Evolutionary conservation across 1,140 invertebrate genomes (phyloP).

Genomic region (Venustaconcha ellipsiformis): DNA sequence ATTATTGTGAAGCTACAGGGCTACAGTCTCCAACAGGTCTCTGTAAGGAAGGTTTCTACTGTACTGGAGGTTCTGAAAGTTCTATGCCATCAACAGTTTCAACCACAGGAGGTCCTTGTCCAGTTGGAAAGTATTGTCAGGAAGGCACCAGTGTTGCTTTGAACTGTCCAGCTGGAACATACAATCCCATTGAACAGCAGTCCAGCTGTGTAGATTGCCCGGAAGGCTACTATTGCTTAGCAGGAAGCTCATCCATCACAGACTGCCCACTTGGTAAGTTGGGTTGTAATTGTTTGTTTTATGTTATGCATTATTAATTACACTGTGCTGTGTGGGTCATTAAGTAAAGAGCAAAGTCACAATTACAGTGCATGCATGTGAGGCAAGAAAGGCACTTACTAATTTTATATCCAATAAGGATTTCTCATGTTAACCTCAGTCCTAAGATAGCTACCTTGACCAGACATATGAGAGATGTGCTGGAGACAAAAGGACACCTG

Average conservation of each 20-base stretch:
- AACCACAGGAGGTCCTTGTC: constrained; percentile 59
- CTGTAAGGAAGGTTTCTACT: constrained; percentile 61
- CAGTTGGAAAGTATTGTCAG: constrained; percentile 55
- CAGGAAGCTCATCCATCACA: constrained; percentile 41
- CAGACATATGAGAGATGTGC: no score
- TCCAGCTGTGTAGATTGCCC: constrained; percentile 59
- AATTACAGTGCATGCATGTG: no score
- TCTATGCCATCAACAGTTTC: constrained; percentile 46
- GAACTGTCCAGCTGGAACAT: constrained; percentile 54
- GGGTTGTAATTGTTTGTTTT: neutral
- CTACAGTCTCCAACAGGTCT: constrained; percentile 51
- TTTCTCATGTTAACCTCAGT: no score
- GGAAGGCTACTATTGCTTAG: constrained; percentile 55
- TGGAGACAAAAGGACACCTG: no score
- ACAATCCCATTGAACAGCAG: constrained; percentile 41
- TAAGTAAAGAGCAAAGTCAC: neutral
- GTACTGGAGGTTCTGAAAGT: constrained; percentile 50
- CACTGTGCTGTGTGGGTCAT: neutral
- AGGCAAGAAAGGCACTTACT: no score
- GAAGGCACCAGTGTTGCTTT: constrained; percentile 49
- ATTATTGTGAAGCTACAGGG: constrained; percentile 58
- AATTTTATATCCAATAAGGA: no score
- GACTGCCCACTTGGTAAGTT: constrained; percentile 54
- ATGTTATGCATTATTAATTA: no score
- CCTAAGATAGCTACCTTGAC: no score